Base-by-base conservation (phyloP, 2,888 invertebrate genomes). In the Spilarctia lutea region DNA sequence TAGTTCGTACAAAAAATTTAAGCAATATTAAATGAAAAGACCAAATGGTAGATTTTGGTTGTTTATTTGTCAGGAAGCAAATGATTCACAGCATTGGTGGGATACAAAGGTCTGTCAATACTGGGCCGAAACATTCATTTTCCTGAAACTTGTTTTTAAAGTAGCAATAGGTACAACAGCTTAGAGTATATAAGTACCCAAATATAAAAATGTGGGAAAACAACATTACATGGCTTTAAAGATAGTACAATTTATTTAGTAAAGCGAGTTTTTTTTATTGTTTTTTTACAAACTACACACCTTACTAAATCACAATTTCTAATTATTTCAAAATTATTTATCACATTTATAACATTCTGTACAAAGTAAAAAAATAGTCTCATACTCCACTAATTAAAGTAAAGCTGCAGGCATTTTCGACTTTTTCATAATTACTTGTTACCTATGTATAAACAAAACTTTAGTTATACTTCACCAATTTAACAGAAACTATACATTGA, bases 81-180 rank as follows among this genome's bases (percentile, higher is more conserved):
- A 96, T 93, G 95, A 93, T 95, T 95, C 95, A 96, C 95, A 95
- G 95, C 95, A 94, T 94, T 94, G 96, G 96, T 96, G 95, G 96
- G 95, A 92, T 94, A 95, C 93, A 95, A 83, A 92, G 92, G 91
- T 93, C 91, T 92, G 93, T 93, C 91, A 93, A 94, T 90, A 93
- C 92, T 92, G 93, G 93, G 94, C 92, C 93, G 92, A 94, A 93
- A 94, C 91, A 92, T 92, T 90, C 75, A 85, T 86, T 88, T 91
- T 91, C 94, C 94, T 94, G 92, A 91, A 89, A 88, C 86, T 90
- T 88, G 24, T 87, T 80, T 86, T 89, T 88, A 90, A 87, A 93
- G 91, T 93, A 93, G 91, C 91, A 90, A 87, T 83, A 85, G 88
- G 90, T 94, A 94, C 93, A 95, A 94, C 94, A 93, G 93, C 92